Base-by-base conservation (phyloP, 2,797 vertebrate species). In the Channa striata region DNA sequence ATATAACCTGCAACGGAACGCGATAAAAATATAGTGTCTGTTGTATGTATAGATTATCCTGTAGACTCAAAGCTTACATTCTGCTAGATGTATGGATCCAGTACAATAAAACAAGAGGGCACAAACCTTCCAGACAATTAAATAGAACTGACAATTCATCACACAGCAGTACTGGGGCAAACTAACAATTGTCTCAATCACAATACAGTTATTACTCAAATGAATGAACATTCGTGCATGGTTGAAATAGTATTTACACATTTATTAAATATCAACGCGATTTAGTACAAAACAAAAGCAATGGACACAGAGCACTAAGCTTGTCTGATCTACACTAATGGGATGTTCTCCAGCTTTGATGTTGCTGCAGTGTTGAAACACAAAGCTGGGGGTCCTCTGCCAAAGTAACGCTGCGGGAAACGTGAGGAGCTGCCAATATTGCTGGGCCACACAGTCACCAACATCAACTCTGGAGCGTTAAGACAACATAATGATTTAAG, bases 1-100 rank as follows among this genome's bases (percentile, higher is more conserved):
- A 78, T 85, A 86, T 81, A 88, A 86, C 83, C 85, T 89, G 89
- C 85, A 90, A 92, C 87, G 80, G 50, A 91, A 90, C 87, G 83
- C 77, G 21, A 84, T 85, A 91, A 84, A 91, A 89, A 89, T 87
- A 88, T 78, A 89, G 77, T 68, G 82, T 85, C 71, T 78, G 72
- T 78, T 16, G 81, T 72, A 57, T 79, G n/a, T 57, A 73, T 68
- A 83, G 81, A 65, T 81, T 84, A 79, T 62, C 72, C 63, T 53
- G 72, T 82, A 68, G 84, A 83, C 57, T 70, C 59, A 77, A 81
- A 81, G 74, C 75, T 80, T 47, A 78, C 78, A 74, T 72, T 73
- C 74, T 42, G 62, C 62, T 78, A 46, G 63, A 70, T 74, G 57
- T 77, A 71, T 68, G 68, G 23, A 58, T 81, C 72, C 53, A 70